Base-by-base conservation (phyloP, 2,888 invertebrate genomes). In the Papilio protenor region DNA sequence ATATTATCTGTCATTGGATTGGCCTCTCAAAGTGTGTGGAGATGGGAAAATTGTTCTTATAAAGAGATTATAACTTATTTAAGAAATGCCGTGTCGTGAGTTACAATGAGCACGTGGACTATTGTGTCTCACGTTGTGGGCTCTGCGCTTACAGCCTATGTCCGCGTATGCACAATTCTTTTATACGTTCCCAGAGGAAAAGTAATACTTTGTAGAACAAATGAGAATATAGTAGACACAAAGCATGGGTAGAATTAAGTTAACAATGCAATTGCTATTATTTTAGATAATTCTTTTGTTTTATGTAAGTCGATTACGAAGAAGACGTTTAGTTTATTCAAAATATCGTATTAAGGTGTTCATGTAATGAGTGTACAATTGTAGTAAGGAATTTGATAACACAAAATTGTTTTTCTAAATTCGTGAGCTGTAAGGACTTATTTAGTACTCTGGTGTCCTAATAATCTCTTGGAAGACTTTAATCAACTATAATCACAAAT, bases 141-240 rank as follows among this genome's bases (percentile, higher is more conserved):
- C 33, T 40, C 40, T 66, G 40, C n/a, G 40, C 66, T 45, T 69
- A 69, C 45, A 12, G 66, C 45, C 45, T 45, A 45, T 14, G 66
- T 45, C n/a, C 66, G 45, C 45, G 12, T 16, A 69, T 66, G 66
- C 66, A 66, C 66, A 40, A 40, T 66, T 66, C 66, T 69, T 69
- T 69, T 45, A 69, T 64, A 18, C 33, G 33, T 45, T 69, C 66
- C 66, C 66, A n/a, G 45, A 69, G 66, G 66, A 69, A 69, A 69
- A 45, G 66, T 69, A 69, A 45, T 45, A 45, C 66, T 66, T 66
- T 66, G 66, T 66, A 12, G 45, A 3, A 11, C 2, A 45, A 8
- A 14, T n/a, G 40, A 66, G 45, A 66, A 66, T 40, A 66, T 66
- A 66, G 66, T 66, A 45, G n/a, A 11, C 21, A 66, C 45, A 66